phyloP scores from a whole-genome alignment of 2,113 vertebrate species.

The Cnemophilus loriae region DNA sequence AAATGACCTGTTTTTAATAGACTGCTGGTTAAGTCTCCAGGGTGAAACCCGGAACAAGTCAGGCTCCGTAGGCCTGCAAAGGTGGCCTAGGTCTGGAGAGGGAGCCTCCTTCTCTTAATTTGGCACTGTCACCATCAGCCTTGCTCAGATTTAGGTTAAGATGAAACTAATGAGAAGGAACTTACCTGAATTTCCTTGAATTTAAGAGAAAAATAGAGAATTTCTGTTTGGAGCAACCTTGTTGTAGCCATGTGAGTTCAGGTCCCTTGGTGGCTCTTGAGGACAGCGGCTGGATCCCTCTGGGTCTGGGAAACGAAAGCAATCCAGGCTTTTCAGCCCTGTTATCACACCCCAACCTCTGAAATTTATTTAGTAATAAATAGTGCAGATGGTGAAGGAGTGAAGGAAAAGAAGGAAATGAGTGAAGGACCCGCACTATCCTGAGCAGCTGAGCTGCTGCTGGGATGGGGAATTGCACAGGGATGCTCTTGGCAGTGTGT shows the following conservation, averaged over 20 bases:
- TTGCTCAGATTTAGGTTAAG: neutral
- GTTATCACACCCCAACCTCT: neutral
- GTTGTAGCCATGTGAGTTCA: neutral
- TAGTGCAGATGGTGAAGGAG: neutral
- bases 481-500: neutral
- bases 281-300: neutral
- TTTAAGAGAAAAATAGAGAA: neutral
- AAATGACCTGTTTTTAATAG: conserved; percentile 58
- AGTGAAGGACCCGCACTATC: neutral
- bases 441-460: neutral
- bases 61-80: neutral
- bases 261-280: neutral
- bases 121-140: neutral
- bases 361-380: neutral
- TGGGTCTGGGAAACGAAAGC: neutral
- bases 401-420: neutral
- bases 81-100: neutral
- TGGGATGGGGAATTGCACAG: neutral
- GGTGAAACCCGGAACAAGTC: neutral
- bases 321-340: neutral
- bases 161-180: neutral
- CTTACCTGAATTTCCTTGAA: neutral
- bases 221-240: neutral
- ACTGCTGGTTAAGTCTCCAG: neutral
- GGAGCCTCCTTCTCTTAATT: neutral